Base-by-base conservation (phyloP, 2,888 invertebrate genomes). In the Lepetodrilus schrolli region DNA sequence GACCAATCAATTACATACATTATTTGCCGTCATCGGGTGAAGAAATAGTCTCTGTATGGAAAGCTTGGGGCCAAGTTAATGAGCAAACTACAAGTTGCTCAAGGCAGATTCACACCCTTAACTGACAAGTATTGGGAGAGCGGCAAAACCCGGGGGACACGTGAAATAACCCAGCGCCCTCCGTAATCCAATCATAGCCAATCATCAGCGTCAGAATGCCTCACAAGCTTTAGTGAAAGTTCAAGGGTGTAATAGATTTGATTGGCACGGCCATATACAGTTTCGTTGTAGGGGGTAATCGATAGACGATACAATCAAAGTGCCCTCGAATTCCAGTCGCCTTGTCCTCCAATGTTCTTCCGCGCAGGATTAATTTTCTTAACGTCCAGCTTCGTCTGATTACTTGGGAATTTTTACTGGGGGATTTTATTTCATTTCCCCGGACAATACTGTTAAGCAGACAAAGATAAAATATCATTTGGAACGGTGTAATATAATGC, bases 161-260 rank as follows among this genome's bases (percentile, higher is more conserved):
- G 26, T 58, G 58, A 58, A 58, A 58, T 58, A 58, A 58, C 58
- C 58, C 58, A 58, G 58, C 58, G 58, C 26, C 58, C 30, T 58
- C 58, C 30, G 30, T 58, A 58, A 58, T 58, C 34, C 58, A 58
- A 58, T 58, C 58, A 58, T 58, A 58, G 58, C 58, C 58, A 58
- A 58, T 58, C 26, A 58, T 17, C 58, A 58, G 30, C 34, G 30
- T 58, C 58, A 30, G 58, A 17, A 17, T 58, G 26, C 58, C 17
- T 58, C 58, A 58, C 30, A 58, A 58, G 58, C 26, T 58, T 10
- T 7, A 17, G 10, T 17, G 58, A 34, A 58, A 58, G 58, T 58
- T 58, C 58, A 58, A 30, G 58, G 34, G 58, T 30, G n/a, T 30
- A 34, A 58, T 58, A 58, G 58, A 58, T 30, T 58, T 58, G 58